These are phyloP conservation scores for Urocitellus parryii DNA, from an alignment of 2,113 vertebrate species.

Conservation along the genomic window DNA sequence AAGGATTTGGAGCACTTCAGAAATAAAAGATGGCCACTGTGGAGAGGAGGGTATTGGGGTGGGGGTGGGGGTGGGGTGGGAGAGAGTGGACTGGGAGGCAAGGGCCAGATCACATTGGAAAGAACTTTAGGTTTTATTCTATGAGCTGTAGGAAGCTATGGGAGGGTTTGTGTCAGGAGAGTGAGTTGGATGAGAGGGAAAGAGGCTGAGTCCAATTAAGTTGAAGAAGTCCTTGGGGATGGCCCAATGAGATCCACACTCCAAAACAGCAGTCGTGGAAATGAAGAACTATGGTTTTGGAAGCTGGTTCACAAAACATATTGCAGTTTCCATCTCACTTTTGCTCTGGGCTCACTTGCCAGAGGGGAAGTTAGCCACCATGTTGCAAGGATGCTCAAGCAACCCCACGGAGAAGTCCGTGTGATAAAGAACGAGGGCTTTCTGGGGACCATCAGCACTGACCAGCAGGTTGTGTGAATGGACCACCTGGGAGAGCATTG, in stretches of 20 bases:
- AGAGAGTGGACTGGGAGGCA: neutral
- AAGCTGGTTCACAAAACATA: neutral
- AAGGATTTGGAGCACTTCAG: neutral
- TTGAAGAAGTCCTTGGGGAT: neutral
- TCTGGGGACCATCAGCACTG: neutral
- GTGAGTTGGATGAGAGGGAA: neutral
- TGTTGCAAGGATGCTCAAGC: neutral
- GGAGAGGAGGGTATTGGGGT: neutral
- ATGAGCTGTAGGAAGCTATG: neutral
- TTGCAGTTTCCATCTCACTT: neutral
- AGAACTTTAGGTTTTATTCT: neutral
- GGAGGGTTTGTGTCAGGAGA: neutral
- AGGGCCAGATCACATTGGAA: neutral
- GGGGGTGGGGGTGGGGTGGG: too few relatives aligned
- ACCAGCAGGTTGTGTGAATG: neutral
- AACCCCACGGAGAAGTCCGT: fast-evolving
- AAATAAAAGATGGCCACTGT: neutral
- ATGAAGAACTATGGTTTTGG: neutral
- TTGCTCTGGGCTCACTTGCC: neutral
- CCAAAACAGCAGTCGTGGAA: neutral
- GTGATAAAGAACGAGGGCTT: neutral
- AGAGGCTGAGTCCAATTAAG: neutral
- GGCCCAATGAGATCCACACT: neutral
- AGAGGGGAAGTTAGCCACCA: neutral
- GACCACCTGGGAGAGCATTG: neutral